phyloP scores from a whole-genome alignment of 2,113 vertebrate species.

The Hyla sarda region DNA sequence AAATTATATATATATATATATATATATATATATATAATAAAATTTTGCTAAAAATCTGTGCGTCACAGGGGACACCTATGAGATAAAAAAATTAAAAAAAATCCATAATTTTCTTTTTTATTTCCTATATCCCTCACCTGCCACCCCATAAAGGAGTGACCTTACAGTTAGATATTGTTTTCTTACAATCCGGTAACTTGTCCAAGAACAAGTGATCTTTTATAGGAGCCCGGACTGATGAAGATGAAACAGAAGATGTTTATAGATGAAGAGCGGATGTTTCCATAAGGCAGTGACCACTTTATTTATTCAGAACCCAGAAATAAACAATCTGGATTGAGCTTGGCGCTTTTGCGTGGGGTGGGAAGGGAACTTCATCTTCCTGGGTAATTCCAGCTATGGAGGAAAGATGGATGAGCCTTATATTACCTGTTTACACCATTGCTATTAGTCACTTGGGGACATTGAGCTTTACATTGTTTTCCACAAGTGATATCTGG shows the following conservation, averaged over 20 bases:
- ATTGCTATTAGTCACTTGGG: neutral
- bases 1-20: too few relatives aligned
- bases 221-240: neutral
- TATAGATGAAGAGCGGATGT: conserved; percentile 36
- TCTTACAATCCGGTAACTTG: neutral
- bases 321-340: conserved; percentile 8
- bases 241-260: conserved; percentile 18
- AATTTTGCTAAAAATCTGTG: too few relatives aligned
- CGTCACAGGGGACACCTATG: too few relatives aligned
- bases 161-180: neutral
- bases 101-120: too few relatives aligned
- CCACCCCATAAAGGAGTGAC: too few relatives aligned
- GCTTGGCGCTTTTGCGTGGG: neutral
- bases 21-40: too few relatives aligned
- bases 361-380: neutral
- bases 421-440: neutral
- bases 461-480: neutral
- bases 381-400: neutral
- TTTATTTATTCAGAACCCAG: conserved; percentile 20
- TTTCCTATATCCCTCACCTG: too few relatives aligned
- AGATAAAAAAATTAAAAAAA: too few relatives aligned
- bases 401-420: neutral
- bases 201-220: neutral
- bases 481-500: neutral
- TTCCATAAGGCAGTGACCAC: neutral